Conservation (phyloP, 2,113 vertebrate species). For the Anser brachyrhynchus region DNA sequence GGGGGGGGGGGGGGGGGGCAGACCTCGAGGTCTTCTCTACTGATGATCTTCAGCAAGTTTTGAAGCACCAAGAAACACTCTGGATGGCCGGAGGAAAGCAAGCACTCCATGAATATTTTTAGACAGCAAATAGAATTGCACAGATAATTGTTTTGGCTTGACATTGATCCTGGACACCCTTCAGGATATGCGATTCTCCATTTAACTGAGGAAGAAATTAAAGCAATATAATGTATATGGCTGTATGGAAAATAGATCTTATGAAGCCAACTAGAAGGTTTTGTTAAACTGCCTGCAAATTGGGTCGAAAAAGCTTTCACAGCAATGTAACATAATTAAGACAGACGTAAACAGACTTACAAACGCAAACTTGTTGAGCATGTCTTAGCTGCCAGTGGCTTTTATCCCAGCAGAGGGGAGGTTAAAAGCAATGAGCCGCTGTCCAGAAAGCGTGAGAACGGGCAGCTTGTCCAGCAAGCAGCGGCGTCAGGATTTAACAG, state of each 20-base stretch:
- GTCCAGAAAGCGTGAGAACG: not conserved
- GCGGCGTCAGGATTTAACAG: not conserved
- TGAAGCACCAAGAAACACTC: not conserved
- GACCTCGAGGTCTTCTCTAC: not conserved
- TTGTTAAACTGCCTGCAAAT: not conserved
- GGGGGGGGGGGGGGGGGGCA: no score
- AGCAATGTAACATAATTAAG: accelerated
- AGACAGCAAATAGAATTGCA: not conserved
- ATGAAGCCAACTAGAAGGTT: not conserved
- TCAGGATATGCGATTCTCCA: not conserved
- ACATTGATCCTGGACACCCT: not conserved
- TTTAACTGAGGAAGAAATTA: not conserved
- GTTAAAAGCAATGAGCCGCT: not conserved
- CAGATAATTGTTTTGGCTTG: not conserved
- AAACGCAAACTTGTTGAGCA: accelerated
- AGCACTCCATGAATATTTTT: accelerated
- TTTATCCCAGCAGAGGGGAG: not conserved
- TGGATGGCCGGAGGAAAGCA: not conserved
- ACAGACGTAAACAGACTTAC: not conserved
- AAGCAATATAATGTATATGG: not conserved
- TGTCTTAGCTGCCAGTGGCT: not conserved
- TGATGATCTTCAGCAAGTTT: not conserved
- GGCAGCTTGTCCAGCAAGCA: not conserved
- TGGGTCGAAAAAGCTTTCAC: not conserved
- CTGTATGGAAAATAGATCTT: not conserved